Evolutionary conservation across 2,888 invertebrate genomes (phyloP).

Genomic region (Cyaniris semiargus): DNA sequence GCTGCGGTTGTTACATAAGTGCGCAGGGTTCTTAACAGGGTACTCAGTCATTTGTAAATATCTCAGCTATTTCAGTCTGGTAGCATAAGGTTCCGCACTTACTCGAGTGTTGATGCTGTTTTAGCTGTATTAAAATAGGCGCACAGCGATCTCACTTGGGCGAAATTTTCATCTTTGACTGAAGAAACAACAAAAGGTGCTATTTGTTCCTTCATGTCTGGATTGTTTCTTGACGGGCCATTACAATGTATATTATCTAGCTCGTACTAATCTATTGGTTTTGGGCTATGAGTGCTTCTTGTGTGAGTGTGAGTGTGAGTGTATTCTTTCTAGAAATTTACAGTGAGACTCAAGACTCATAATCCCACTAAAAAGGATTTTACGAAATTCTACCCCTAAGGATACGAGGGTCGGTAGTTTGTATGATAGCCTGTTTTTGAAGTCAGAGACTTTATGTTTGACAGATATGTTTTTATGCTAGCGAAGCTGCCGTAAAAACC

Average conservation of each 20-base stretch:
- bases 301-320: too few species aligned
- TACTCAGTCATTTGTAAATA: slow-evolving; percentile 27
- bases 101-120: slow-evolving; percentile 18
- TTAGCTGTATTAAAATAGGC: slow-evolving; percentile 16
- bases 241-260: background rate
- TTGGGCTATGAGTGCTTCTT: background rate
- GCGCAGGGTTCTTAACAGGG: background rate
- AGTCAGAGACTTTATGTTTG: too few species aligned
- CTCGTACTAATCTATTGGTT: background rate
- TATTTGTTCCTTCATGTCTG: background rate
- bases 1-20: background rate
- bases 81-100: slow-evolving; percentile 21
- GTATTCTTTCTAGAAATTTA: too few species aligned
- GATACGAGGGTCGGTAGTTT: too few species aligned
- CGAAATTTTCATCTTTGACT: slow-evolving; percentile 13
- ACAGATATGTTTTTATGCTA: too few species aligned
- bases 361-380: background rate
- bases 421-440: too few species aligned
- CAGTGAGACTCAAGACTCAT: too few species aligned
- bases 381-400: background rate
- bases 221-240: background rate
- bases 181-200: background rate
- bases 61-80: slow-evolving; percentile 22
- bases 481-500: background rate
- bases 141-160: slow-evolving; percentile 1